Conservation (phyloP, 2,113 vertebrate species). For the Connochaetes taurinus region DNA sequence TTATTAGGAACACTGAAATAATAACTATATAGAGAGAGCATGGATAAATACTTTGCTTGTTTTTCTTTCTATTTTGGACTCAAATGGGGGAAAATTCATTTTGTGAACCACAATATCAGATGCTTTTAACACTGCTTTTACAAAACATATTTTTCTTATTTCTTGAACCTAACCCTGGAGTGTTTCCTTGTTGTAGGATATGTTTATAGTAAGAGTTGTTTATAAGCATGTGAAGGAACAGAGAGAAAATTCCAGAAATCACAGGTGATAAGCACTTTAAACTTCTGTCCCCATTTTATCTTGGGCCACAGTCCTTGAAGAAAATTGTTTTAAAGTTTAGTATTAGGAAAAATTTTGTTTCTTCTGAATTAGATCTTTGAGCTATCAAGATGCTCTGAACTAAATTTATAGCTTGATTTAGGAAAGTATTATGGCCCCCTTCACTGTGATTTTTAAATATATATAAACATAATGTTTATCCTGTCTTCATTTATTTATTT, state of each 20-base stretch:
- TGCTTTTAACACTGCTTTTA: neutral
- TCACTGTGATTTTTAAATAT: neutral
- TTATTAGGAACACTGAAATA: constrained; percentile 43
- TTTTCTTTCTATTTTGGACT: constrained; percentile 37
- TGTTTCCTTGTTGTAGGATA: neutral
- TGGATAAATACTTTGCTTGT: constrained; percentile 20
- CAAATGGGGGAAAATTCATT: neutral
- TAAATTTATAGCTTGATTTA: neutral
- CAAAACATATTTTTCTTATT: neutral
- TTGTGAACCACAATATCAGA: neutral
- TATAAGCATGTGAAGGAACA: neutral
- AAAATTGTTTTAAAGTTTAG: neutral
- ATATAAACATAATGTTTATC: neutral
- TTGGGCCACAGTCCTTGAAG: neutral
- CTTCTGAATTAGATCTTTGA: neutral
- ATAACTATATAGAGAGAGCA: neutral
- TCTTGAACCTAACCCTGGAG: neutral
- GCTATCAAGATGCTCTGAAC: neutral
- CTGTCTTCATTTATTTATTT: constrained; percentile 7
- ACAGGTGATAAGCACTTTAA: neutral
- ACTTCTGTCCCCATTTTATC: neutral
- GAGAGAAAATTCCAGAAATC: neutral
- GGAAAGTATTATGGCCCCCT: neutral
- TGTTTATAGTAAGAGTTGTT: neutral
- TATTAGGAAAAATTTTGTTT: neutral